Conservation (phyloP, 2,113 vertebrate species). For the Chunga burmeisteri region DNA sequence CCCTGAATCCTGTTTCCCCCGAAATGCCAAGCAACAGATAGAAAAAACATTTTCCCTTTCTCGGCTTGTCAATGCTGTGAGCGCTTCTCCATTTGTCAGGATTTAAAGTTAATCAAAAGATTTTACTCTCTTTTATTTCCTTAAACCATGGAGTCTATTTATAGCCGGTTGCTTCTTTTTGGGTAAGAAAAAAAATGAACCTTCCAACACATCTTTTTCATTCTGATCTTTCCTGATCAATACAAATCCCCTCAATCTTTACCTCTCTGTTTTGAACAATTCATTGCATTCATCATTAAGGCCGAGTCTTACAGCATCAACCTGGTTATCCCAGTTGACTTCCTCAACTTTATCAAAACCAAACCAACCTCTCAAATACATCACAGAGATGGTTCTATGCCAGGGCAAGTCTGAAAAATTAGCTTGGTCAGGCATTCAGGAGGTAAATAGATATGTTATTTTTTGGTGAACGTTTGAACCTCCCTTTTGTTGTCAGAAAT, state of each 20-base stretch:
- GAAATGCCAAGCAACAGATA: accelerated
- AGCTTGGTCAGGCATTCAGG: accelerated
- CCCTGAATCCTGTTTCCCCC: neutral
- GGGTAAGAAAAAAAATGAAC: neutral
- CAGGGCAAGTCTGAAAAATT: neutral
- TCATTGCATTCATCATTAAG: neutral
- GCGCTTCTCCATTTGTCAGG: neutral
- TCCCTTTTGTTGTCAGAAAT: neutral
- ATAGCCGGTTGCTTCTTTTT: neutral
- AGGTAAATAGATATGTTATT: neutral
- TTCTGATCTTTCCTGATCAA: neutral
- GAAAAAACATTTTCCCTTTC: neutral
- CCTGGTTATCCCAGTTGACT: neutral
- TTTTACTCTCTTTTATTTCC: neutral
- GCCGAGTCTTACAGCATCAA: neutral
- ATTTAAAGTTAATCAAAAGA: slow-evolving; percentile 11
- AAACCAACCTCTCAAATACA: neutral
- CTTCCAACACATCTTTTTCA: neutral
- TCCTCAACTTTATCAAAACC: neutral
- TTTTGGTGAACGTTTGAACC: neutral
- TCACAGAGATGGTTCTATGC: neutral
- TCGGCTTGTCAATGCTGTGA: neutral
- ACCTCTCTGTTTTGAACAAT: neutral
- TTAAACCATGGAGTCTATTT: neutral
- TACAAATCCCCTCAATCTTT: neutral